Evolutionary conservation across 2,113 vertebrate genomes (phyloP).

Genomic region (Pygoscelis antarcticus): DNA sequence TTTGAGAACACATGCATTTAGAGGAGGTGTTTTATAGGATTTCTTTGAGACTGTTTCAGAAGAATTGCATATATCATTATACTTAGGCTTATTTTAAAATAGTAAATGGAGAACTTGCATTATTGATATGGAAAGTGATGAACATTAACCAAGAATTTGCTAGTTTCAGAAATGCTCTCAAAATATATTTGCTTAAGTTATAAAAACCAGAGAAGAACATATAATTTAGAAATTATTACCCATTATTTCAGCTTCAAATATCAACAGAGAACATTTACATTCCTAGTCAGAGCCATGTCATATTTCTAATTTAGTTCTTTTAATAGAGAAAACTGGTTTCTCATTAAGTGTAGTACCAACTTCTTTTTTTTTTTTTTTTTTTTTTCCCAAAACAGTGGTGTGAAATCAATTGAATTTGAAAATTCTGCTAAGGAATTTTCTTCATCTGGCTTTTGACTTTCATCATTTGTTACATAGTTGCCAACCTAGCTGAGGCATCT

Average conservation of each 20-base stretch:
- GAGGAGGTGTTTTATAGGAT: neutral
- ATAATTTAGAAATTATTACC: neutral
- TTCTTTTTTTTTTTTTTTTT: neutral
- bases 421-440: neutral
- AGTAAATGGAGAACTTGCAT: neutral
- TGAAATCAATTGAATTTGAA: neutral
- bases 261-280: neutral
- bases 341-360: neutral
- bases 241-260: neutral
- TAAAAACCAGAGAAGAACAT: neutral
- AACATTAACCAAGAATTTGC: neutral
- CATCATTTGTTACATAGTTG: neutral
- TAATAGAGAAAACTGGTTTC: neutral
- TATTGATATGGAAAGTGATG: neutral
- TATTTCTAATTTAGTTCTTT: neutral
- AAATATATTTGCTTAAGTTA: neutral
- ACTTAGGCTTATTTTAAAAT: neutral
- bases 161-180: neutral
- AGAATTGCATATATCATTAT: neutral
- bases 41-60: neutral
- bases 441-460: neutral
- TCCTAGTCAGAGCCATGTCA: neutral
- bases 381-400: accelerated
- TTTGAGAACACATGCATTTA: neutral
- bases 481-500: neutral